phyloP scores from a whole-genome alignment of 2,797 vertebrate genomes.

The Peromyscus eremicus region DNA sequence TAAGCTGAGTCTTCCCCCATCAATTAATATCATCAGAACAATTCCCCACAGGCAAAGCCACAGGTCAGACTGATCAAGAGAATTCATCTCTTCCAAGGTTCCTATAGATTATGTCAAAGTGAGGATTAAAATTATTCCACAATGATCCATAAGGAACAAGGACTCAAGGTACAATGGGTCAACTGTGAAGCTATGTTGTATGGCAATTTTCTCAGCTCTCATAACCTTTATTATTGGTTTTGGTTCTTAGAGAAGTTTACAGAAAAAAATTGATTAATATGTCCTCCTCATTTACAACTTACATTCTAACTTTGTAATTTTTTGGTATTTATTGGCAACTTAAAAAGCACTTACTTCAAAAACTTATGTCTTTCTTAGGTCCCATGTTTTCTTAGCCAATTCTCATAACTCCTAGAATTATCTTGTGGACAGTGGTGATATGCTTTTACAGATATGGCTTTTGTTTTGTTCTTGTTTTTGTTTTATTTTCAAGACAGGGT shows the following conservation, averaged over 20 bases:
- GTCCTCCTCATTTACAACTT: background rate
- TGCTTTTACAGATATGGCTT: background rate
- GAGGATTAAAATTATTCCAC: background rate
- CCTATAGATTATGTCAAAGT: background rate
- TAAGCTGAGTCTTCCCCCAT: background rate
- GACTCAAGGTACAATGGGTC: background rate
- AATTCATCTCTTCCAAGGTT: background rate
- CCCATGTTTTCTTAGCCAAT: background rate
- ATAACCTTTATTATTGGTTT: background rate
- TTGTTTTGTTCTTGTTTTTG: background rate
- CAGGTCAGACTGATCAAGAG: background rate
- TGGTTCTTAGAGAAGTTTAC: background rate
- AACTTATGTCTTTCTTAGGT: background rate
- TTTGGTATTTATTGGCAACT: background rate
- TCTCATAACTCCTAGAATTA: background rate
- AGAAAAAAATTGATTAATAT: background rate
- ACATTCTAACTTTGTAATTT: background rate
- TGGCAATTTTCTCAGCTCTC: accelerated
- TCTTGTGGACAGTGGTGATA: background rate
- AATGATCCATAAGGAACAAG: background rate
- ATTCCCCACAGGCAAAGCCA: background rate
- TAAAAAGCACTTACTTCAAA: background rate
- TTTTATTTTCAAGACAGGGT: background rate
- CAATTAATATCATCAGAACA: no score
- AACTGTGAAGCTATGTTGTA: background rate